Percentiles rank a stretch among this genome's conserved stretches.
These are phyloP conservation scores for Agrypnia vestita DNA, from an alignment of 1,140 invertebrate species.

Conservation along the genomic window DNA sequence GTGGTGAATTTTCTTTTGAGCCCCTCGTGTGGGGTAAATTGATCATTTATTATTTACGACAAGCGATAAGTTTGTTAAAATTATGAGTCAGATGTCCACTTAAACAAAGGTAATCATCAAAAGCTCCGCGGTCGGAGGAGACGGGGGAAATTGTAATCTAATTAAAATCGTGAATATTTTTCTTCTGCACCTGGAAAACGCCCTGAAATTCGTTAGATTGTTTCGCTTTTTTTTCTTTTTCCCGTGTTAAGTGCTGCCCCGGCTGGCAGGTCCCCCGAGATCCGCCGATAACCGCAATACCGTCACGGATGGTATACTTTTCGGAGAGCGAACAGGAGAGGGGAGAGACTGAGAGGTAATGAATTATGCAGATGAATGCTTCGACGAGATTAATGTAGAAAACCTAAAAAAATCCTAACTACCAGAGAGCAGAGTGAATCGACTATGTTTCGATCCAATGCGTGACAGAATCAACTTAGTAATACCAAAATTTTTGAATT, in stretches of 20 bases:
- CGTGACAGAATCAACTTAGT: too few species aligned
- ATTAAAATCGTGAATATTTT: constrained; percentile 57
- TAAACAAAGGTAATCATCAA: neutral
- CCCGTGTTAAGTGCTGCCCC: neutral
- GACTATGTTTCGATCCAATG: too few species aligned
- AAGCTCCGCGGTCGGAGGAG: neutral
- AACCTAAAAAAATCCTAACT: neutral
- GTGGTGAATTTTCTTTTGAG: too few species aligned
- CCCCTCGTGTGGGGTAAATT: too few species aligned
- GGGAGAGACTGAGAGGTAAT: constrained; percentile 14
- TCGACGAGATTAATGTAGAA: constrained; percentile 5
- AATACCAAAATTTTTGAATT: too few species aligned
- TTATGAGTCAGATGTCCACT: too few species aligned
- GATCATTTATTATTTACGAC: too few species aligned
- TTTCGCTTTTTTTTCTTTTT: constrained; percentile 13
- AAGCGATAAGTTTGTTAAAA: too few species aligned
- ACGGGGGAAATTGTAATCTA: constrained; percentile 52
- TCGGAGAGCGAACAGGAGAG: neutral
- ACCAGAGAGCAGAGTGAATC: neutral
- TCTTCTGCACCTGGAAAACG: constrained; percentile 41
- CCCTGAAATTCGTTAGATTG: constrained; percentile 16
- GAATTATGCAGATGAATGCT: constrained; percentile 41
- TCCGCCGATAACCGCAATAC: constrained; percentile 7
- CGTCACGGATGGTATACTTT: neutral
- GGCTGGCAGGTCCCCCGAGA: neutral